Evolutionary conservation across 2,888 invertebrate species (phyloP).

Genomic region (Melieria crassipennis): DNA sequence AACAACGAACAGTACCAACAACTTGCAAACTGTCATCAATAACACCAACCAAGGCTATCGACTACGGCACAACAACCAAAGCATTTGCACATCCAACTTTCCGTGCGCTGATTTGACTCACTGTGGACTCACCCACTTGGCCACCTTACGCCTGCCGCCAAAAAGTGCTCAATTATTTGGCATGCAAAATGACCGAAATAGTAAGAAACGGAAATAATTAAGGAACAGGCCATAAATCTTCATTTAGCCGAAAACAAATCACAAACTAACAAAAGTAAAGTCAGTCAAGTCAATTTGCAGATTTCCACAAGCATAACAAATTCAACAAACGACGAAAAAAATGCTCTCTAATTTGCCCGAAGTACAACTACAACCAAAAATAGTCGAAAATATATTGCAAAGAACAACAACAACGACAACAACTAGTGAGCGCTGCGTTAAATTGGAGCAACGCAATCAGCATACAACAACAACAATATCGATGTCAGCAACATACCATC

Average conservation of each 20-base stretch:
- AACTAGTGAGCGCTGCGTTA: not conserved
- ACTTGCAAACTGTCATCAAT: too few relatives aligned
- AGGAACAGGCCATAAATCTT: not conserved
- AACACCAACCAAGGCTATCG: too few relatives aligned
- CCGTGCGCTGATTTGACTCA: too few relatives aligned
- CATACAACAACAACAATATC: too few relatives aligned
- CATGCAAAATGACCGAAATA: not conserved
- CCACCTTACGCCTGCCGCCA: not conserved
- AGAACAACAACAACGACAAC: not conserved
- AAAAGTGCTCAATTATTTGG: not conserved
- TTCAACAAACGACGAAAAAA: not conserved
- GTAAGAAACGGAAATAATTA: not conserved
- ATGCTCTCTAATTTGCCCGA: not conserved
- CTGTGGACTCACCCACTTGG: too few relatives aligned
- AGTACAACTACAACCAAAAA: too few relatives aligned
- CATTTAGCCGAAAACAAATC: not conserved
- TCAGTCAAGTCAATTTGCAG: not conserved
- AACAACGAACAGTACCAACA: too few relatives aligned
- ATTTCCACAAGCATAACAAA: not conserved
- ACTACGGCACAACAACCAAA: too few relatives aligned
- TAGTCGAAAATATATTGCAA: not conserved
- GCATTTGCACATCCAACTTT: too few relatives aligned
- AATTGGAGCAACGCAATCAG: too few relatives aligned
- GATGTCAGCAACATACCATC: too few relatives aligned
- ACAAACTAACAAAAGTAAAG: not conserved